phyloP scores from a whole-genome alignment of 2,113 vertebrate genomes.

The Epinephelus moara region DNA sequence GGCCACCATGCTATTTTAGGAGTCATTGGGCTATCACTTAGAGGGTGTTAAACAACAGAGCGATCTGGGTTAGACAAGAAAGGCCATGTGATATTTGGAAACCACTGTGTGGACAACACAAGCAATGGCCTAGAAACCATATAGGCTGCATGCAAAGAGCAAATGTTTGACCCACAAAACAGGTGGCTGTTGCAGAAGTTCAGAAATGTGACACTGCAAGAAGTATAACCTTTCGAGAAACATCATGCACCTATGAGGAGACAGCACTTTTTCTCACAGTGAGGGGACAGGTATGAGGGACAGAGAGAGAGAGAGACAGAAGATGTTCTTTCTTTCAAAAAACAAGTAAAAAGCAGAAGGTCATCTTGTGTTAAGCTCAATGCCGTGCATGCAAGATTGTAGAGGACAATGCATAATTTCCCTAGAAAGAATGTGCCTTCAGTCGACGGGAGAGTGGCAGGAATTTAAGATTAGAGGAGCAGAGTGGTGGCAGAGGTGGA shows the following conservation, averaged over 20 bases:
- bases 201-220: neutral
- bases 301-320: neutral
- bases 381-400: neutral
- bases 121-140: conserved; percentile 26
- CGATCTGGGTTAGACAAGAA: conserved; percentile 39
- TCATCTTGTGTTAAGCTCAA: neutral
- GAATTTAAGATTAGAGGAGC: conserved; percentile 24
- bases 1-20: conserved; percentile 53
- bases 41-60: conserved; percentile 14
- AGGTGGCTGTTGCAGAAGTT: neutral
- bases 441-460: conserved; percentile 21
- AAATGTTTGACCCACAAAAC: conserved; percentile 20
- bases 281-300: neutral
- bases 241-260: neutral
- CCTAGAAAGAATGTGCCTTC: conserved; percentile 41
- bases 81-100: conserved; percentile 30
- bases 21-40: conserved; percentile 41
- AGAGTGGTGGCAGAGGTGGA: neutral
- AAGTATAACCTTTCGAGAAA: neutral
- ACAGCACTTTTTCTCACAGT: neutral
- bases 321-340: neutral
- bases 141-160: neutral
- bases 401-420: conserved; percentile 36
- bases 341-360: neutral
- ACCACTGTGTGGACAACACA: conserved; percentile 15